Evolutionary conservation across 2,888 invertebrate species (phyloP).

Genomic region (Hyalella azteca): DNA sequence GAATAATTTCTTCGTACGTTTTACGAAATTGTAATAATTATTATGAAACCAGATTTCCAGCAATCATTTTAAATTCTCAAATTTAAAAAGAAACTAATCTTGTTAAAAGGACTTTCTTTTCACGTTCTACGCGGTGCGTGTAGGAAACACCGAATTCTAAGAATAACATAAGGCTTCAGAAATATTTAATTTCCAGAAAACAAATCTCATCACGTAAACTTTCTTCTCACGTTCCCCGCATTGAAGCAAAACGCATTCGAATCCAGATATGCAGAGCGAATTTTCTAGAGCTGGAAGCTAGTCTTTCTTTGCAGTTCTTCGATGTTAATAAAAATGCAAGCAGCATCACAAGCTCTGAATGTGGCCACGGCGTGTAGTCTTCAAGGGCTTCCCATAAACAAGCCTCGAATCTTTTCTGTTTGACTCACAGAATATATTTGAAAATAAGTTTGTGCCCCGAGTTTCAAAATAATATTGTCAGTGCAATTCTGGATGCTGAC

Average conservation of each 20-base stretch:
- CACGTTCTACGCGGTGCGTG: too few relatives aligned
- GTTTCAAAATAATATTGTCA: background rate
- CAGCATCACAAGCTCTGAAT: slow-evolving; percentile 22
- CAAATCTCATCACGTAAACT: background rate
- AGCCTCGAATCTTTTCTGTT: slow-evolving; percentile 13
- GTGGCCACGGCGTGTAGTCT: slow-evolving; percentile 4
- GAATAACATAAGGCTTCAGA: too few relatives aligned
- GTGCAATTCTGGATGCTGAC: too few relatives aligned
- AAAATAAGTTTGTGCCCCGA: background rate
- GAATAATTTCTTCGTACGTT: too few relatives aligned
- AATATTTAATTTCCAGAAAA: too few relatives aligned
- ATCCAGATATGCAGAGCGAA: background rate
- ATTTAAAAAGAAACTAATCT: too few relatives aligned
- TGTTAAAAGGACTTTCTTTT: too few relatives aligned
- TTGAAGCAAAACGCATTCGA: background rate
- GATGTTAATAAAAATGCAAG: slow-evolving; percentile 29
- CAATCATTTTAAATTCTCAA: too few relatives aligned
- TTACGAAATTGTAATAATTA: too few relatives aligned
- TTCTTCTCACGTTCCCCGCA: slow-evolving; percentile 16
- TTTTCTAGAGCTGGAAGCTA: background rate
- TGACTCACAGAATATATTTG: slow-evolving; percentile 30
- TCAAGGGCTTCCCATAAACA: slow-evolving; percentile 24
- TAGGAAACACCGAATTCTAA: too few relatives aligned
- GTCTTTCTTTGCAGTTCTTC: slow-evolving; percentile 9
- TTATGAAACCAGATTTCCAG: too few relatives aligned